These are phyloP conservation scores for Hylyphantes graminicola DNA, from an alignment of 1,140 invertebrate genomes.

Conservation along the genomic window DNA sequence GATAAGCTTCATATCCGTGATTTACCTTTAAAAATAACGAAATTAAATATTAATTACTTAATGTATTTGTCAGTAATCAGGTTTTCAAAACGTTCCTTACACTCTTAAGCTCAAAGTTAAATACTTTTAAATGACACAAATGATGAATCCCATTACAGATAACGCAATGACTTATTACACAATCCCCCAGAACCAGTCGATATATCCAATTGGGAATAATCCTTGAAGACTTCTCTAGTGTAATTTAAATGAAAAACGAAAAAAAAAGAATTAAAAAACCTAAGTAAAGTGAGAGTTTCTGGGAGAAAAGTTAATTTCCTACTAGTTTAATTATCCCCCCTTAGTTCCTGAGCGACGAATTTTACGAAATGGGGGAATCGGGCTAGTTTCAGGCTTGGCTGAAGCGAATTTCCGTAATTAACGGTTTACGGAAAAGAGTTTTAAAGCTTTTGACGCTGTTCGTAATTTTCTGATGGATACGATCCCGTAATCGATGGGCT, in stretches of 20 bases:
- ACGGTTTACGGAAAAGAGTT: slow-evolving; percentile 51
- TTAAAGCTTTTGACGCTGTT: slow-evolving; percentile 36
- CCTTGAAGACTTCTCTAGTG: slow-evolving; percentile 9
- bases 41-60: no score
- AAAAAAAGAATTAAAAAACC: slow-evolving; percentile 7
- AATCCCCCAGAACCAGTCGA: slow-evolving; percentile 1
- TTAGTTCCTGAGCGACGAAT: slow-evolving; percentile 16
- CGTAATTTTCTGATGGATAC: slow-evolving; percentile 50
- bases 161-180: not conserved
- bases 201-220: slow-evolving; percentile 51
- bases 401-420: slow-evolving; percentile 55
- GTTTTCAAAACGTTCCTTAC: no score
- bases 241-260: slow-evolving; percentile 35
- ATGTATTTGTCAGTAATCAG: no score
- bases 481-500: slow-evolving; percentile 40
- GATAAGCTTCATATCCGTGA: no score
- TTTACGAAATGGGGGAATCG: slow-evolving; percentile 18
- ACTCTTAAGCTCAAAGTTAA: no score
- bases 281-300: slow-evolving; percentile 35
- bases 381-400: slow-evolving; percentile 31
- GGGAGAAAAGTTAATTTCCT: slow-evolving; percentile 50
- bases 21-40: no score
- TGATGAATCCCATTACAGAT: no score
- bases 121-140: no score
- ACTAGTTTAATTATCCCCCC: slow-evolving; percentile 44